Evolutionary conservation across 2,888 invertebrate species (phyloP), one percentile per base, ranked within the genome.

Genomic region (Leucoma salicis): DNA sequence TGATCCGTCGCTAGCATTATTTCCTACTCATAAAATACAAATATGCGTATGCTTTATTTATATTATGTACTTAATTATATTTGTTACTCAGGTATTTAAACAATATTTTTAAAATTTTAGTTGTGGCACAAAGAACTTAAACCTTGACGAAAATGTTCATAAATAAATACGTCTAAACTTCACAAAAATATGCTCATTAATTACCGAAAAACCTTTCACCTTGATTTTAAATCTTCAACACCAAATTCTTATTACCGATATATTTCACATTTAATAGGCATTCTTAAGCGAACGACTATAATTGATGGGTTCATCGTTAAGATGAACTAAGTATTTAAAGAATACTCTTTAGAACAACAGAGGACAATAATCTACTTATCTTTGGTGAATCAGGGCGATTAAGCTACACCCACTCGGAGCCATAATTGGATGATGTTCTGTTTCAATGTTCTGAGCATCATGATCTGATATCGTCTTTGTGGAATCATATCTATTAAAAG

Each of bases 381-480:
- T 53, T 35, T 40, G 33, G 47, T 42, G 32, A 46, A 56, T 61
- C 53, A 32, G 11, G 37, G 42, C 43, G 43, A 50, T 61, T 49
- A 53, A 47, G 42, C 25, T 45, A 51, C 62, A 51, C 61, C 61
- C 45, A 61, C 61, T 46, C 40, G 35, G 14, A 15, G n/a, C 44
- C 31, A 37, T 60, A 61, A 61, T 61, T 58, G 59, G 62, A 51
- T 47, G 50, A 45, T 37, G 37, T 40, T 39, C 27, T 44, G 35
- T 32, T 45, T 48, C 32, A 21, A 25, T 31, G 31, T 35, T 29
- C 7, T 12, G 13, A 21, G 21, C 21, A 21, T 21, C 21, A 8
- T 21, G 5, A 8, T n/a, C n/a, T 21, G 2, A 6, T 21, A 21
- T 21, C 8, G 21, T 8, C 21, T 21, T 21, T 21, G 21, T 21